These are phyloP conservation scores for Delichon dasypus DNA, from an alignment of 2,797 vertebrate species.

Conservation along the genomic window DNA sequence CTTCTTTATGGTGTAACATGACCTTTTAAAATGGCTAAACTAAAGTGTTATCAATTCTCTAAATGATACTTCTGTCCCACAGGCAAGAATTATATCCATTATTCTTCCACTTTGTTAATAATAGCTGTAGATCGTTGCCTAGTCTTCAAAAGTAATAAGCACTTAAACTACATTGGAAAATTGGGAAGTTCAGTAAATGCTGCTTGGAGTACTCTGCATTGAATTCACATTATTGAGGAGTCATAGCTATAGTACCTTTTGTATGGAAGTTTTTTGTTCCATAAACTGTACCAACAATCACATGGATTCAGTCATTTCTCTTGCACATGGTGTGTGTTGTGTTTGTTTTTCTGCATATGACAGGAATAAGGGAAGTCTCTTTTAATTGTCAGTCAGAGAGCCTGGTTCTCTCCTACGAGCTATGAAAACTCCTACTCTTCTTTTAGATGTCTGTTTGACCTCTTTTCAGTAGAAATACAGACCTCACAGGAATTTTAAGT, in stretches of 20 bases:
- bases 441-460: neutral
- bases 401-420: neutral
- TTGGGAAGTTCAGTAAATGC: neutral
- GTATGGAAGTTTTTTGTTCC: neutral
- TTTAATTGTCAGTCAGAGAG: neutral
- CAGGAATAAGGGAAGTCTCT: neutral
- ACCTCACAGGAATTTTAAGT: neutral
- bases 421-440: neutral
- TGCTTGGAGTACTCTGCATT: neutral
- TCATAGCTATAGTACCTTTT: neutral
- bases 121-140: neutral
- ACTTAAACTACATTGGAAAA: neutral
- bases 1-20: neutral
- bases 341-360: neutral
- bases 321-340: accelerated
- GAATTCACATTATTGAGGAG: neutral
- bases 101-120: neutral
- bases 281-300: neutral
- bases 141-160: neutral
- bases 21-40: slow-evolving; percentile 44
- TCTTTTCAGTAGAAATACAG: neutral
- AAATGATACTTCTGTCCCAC: neutral
- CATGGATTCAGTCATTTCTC: neutral
- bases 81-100: slow-evolving; percentile 8
- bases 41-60: slow-evolving; percentile 9